phyloP scores from a whole-genome alignment of 2,113 vertebrate genomes.

The Tupaia chinensis region DNA sequence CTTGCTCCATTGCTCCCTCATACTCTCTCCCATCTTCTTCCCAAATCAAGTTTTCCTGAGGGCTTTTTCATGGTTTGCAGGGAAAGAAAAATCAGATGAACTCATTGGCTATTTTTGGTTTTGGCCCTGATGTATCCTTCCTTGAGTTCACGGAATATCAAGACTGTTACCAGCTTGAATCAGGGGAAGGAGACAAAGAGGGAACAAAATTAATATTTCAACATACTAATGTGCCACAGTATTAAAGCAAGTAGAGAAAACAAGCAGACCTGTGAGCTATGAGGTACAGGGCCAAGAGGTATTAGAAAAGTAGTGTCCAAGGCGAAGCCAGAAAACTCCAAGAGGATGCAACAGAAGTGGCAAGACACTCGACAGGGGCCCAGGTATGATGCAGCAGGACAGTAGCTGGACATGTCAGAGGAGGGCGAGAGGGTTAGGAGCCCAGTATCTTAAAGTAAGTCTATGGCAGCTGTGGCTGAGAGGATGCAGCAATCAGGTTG shows the following conservation, averaged over 20 bases:
- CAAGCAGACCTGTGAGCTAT: neutral
- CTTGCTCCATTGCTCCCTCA: neutral
- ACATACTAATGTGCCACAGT: neutral
- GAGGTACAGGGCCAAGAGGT: neutral
- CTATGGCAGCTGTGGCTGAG: neutral
- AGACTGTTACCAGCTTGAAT: neutral
- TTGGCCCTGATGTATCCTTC: neutral
- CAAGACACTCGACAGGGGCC: neutral
- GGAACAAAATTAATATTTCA: neutral
- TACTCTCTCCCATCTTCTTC: neutral
- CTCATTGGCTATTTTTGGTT: slow-evolving; percentile 1
- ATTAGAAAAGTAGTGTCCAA: neutral
- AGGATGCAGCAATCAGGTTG: neutral
- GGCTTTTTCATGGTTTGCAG: neutral
- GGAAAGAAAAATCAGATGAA: neutral
- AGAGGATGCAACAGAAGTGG: neutral
- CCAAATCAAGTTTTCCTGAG: neutral
- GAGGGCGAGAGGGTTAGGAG: neutral
- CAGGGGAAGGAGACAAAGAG: neutral
- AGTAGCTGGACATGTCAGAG: neutral
- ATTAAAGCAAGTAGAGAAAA: slow-evolving; percentile 18
- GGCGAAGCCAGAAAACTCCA: neutral
- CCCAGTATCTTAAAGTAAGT: no score
- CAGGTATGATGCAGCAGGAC: neutral
- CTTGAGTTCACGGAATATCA: neutral